Evolutionary conservation across 1,140 invertebrate genomes (phyloP).

Genomic region (Triops cancriformis): DNA sequence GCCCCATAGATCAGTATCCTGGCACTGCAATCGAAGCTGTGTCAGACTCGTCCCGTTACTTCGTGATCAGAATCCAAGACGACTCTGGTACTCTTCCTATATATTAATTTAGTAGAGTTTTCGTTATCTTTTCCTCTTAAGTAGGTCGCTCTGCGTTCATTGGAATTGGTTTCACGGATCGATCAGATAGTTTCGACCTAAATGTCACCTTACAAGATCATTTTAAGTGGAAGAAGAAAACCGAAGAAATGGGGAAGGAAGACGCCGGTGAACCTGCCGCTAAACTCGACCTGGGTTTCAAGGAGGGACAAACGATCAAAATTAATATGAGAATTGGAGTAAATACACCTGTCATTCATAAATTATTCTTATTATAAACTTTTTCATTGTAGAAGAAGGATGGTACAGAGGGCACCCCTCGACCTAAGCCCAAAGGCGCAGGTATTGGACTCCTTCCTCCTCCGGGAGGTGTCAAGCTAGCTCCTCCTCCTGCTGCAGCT

Average conservation of each 20-base stretch:
- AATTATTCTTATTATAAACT: constrained; percentile 14
- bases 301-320: constrained; percentile 97
- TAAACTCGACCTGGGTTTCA: constrained; percentile 88
- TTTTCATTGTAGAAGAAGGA: constrained; percentile 62
- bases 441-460: constrained; percentile 61
- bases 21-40: constrained; percentile 90
- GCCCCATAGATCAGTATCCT: constrained; percentile 93
- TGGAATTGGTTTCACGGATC: constrained; percentile 92
- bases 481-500: constrained; percentile 51
- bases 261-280: constrained; percentile 50
- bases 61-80: constrained; percentile 91
- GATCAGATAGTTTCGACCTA: constrained; percentile 97
- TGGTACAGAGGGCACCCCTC: constrained; percentile 56
- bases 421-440: constrained; percentile 50
- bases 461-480: constrained; percentile 60
- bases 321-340: constrained; percentile 97
- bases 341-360: constrained; percentile 36
- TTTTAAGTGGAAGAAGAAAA: constrained; percentile 93
- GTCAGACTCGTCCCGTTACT: constrained; percentile 95
- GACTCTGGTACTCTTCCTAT: constrained; percentile 61
- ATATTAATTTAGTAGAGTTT: background rate
- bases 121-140: constrained; percentile 31
- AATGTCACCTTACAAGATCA: constrained; percentile 98
- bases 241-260: constrained; percentile 76
- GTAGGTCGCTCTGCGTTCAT: constrained; percentile 89